Conservation (phyloP, 2,888 invertebrate species). For the Noctua fimbriata region DNA sequence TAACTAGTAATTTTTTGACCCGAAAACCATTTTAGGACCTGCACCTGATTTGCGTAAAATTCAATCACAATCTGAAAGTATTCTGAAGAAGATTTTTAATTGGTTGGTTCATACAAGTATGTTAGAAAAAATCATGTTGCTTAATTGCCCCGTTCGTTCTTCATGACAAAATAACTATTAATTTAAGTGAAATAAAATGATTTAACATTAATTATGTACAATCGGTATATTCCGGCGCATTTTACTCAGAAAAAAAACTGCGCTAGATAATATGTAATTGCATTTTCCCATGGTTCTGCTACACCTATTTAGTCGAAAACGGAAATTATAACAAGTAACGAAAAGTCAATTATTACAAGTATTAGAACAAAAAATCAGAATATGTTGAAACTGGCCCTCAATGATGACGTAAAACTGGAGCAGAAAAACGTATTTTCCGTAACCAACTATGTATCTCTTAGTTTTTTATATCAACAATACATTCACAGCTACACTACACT, state of each 20-base stretch:
- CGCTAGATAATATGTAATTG: not conserved
- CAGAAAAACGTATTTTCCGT: not conserved
- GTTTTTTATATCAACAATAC: constrained; percentile 1
- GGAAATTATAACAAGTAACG: not conserved
- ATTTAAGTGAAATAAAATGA: not conserved
- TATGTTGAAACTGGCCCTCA: not conserved
- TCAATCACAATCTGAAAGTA: not conserved
- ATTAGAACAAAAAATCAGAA: too few relatives aligned
- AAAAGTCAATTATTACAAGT: not conserved
- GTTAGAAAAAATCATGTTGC: not conserved
- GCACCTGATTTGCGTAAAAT: not conserved
- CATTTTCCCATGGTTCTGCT: not conserved
- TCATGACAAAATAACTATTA: not conserved
- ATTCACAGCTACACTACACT: not conserved
- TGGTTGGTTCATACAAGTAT: not conserved
- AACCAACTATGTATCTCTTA: not conserved
- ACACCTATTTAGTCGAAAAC: not conserved
- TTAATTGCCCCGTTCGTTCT: not conserved
- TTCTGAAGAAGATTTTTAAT: not conserved
- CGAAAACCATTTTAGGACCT: not conserved
- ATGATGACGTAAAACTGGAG: not conserved
- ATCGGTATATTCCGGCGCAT: not conserved
- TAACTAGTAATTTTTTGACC: not conserved
- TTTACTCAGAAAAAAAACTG: not conserved
- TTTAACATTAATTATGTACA: not conserved